Evolutionary conservation across 2,797 vertebrate genomes (phyloP), one percentile per base, ranked within the genome.

Genomic region (Catamblyrhynchus diadema): DNA sequence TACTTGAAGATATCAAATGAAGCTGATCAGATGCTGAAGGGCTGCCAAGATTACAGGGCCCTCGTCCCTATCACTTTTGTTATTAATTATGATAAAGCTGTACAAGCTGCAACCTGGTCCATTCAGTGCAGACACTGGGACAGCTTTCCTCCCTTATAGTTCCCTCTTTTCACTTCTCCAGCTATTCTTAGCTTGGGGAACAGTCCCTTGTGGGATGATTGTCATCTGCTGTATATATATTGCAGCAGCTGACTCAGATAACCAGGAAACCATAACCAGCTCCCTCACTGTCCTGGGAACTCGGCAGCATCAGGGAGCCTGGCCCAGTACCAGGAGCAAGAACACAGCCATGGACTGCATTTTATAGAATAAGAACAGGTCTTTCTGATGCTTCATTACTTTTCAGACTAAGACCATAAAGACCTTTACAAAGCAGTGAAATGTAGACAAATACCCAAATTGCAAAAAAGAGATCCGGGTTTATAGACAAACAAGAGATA

Each of bases 161-260:
- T 35, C 78, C 24, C 30, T 89, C 83, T 93, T 95, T 87, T 90
- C 90, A 64, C 67, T 95, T 62, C 83, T 84, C 35, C 39, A 66
- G 78, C 92, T 97, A 97, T 97, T 97, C 86, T 96, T 96, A 96
- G 95, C 94, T 61, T 56, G 53, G 50, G 74, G 39, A 95, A 50
- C 88, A 54, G 71, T 92, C 86, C 86, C 81, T 72, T 54, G 71
- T 82, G 94, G 78, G 88, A 89, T 61, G 88, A 94, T 95, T 94
- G 94, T 95, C 94, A 95, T 96, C 95, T 96, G 96, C 86, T 93
- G 28, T 95, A 90, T 95, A 95, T 96, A 95, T 71, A 84, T 95
- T 95, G 94, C 94, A 94, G 93, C 88, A 94, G 92, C 93, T 97
- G 93, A 91, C 71, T 90, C 83, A 94, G 96, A 97, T 96, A 97